Conservation (phyloP, 2,888 invertebrate species). For the Clitarchus hookeri region DNA sequence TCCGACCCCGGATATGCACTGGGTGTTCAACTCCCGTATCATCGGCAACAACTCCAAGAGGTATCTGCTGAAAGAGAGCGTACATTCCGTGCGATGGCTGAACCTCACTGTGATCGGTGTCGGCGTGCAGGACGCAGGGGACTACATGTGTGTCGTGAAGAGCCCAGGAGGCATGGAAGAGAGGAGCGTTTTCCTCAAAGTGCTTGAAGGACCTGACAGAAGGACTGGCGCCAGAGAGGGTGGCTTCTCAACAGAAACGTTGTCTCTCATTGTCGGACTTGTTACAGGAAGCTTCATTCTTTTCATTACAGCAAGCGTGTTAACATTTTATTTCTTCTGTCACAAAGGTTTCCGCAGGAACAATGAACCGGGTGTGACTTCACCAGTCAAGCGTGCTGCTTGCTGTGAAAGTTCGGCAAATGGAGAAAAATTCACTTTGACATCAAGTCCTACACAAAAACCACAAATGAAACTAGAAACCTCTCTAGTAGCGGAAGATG, state of each 20-base stretch:
- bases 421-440: neutral
- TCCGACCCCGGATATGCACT: constrained; percentile 75
- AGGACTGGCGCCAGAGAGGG: neutral
- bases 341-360: neutral
- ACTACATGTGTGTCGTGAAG: constrained; percentile 78
- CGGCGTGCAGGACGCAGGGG: constrained; percentile 69
- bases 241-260: neutral
- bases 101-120: constrained; percentile 72
- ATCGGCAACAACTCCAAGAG: constrained; percentile 49
- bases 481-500: neutral
- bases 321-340: neutral
- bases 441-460: neutral
- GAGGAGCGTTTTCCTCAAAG: constrained; percentile 67
- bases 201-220: neutral
- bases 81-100: constrained; percentile 57
- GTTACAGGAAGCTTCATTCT: neutral
- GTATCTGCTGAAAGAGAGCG: constrained; percentile 28
- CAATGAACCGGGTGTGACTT: neutral
- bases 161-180: constrained; percentile 82
- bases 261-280: neutral
- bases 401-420: neutral
- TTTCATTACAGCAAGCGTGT: neutral
- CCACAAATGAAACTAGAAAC: neutral
- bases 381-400: neutral
- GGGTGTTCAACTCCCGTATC: constrained; percentile 70